phyloP scores from a whole-genome alignment of 2,888 invertebrate species.

The Acanthoscelides obtectus region DNA sequence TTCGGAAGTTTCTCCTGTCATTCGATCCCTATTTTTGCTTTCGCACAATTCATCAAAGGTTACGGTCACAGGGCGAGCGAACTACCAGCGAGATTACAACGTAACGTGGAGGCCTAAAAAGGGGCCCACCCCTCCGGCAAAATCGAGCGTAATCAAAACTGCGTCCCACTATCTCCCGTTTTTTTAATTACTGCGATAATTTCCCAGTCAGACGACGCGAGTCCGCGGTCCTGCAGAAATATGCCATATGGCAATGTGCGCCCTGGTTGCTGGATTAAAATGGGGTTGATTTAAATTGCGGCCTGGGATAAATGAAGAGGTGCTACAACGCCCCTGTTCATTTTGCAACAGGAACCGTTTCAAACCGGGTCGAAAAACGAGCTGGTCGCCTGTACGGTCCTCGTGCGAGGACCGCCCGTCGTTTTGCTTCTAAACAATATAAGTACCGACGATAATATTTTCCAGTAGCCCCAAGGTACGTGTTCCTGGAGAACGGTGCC shows the following conservation, averaged over 20 bases:
- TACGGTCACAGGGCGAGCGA: no score
- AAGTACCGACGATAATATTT: constrained; percentile 23
- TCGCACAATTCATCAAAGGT: no score
- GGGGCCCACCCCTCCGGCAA: not conserved
- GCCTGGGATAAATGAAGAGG: constrained; percentile 43
- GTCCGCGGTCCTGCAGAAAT: constrained; percentile 11
- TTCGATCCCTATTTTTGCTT: no score
- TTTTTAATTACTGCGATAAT: constrained; percentile 14
- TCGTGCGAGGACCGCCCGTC: constrained; percentile 16
- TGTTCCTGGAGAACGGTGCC: not conserved
- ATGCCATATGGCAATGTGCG: constrained; percentile 23
- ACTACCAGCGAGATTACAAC: not conserved
- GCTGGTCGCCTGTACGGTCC: constrained; percentile 4
- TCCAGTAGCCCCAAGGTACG: not conserved
- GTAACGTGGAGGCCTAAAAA: no score
- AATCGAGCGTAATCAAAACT: not conserved
- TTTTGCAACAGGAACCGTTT: constrained; percentile 7
- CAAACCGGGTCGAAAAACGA: not conserved
- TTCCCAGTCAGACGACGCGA: constrained; percentile 11
- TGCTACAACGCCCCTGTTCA: constrained; percentile 33
- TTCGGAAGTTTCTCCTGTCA: no score
- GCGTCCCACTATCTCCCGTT: not conserved
- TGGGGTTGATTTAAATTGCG: constrained; percentile 39
- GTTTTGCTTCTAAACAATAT: constrained; percentile 14
- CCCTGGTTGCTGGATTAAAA: constrained; percentile 17